Evolutionary conservation across 2,113 vertebrate species (phyloP).

Genomic region (Blennius ocellaris): DNA sequence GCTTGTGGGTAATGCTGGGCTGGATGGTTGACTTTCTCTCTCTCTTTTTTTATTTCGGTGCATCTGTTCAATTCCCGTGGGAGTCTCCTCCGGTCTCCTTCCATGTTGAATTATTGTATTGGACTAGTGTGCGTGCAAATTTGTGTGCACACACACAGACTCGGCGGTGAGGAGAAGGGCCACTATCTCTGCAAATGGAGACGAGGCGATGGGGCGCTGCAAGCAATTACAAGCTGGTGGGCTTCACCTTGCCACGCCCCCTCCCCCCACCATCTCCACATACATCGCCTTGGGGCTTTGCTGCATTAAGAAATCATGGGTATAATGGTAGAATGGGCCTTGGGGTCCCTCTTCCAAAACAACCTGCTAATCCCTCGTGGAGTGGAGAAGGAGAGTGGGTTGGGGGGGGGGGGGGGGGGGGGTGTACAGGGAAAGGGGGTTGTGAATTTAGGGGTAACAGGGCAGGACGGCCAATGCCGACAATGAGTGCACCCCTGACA

Average conservation of each 20-base stretch:
- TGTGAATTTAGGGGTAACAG: constrained; percentile 59
- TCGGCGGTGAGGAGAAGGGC: constrained; percentile 22
- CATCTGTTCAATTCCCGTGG: constrained; percentile 59
- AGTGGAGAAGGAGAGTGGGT: neutral
- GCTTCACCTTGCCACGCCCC: constrained; percentile 61
- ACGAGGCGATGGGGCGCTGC: constrained; percentile 53
- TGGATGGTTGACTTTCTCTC: constrained; percentile 25
- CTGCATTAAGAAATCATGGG: constrained; percentile 75
- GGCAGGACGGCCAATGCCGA: constrained; percentile 51
- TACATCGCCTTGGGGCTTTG: constrained; percentile 51
- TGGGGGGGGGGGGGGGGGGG: constrained; percentile 4
- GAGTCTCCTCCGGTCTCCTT: constrained; percentile 39
- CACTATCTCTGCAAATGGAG: constrained; percentile 66
- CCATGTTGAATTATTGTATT: constrained; percentile 36
- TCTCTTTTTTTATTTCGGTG: constrained; percentile 27
- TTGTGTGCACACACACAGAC: constrained; percentile 11
- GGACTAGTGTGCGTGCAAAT: constrained; percentile 23
- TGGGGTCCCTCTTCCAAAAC: constrained; percentile 68
- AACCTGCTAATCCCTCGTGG: constrained; percentile 84
- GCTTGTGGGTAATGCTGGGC: constrained; percentile 23
- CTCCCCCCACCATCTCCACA: constrained; percentile 32
- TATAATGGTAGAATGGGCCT: constrained; percentile 80
- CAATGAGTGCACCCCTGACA: constrained; percentile 76
- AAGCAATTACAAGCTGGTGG: constrained; percentile 78
- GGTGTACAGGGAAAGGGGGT: constrained; percentile 13